A percentile compares a stretch with the other conserved stretches of the same genome.
phyloP scores from a whole-genome alignment of 1,140 invertebrate species.

The Apis laboriosa region DNA sequence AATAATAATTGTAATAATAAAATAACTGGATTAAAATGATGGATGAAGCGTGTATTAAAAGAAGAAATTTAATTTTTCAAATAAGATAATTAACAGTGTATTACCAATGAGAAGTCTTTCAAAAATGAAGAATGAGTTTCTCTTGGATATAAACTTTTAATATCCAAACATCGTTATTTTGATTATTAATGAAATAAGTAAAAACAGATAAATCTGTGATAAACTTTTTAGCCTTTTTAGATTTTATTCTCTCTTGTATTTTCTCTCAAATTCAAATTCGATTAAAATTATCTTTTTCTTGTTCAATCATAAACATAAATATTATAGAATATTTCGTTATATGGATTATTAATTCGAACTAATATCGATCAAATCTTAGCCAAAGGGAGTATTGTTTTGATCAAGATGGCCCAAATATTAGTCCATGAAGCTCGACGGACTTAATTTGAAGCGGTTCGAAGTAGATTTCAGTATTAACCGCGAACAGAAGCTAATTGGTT shows the following conservation, averaged over 20 bases:
- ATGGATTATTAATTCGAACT: background rate
- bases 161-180: background rate
- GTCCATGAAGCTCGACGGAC: conserved; percentile 19
- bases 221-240: background rate
- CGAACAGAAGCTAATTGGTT: conserved; percentile 41
- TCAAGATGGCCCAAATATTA: conserved; percentile 26
- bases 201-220: background rate
- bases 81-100: background rate
- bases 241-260: too few relatives aligned
- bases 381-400: background rate
- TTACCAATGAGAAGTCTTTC: background rate
- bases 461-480: conserved; percentile 43
- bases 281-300: background rate
- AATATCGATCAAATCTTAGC: background rate
- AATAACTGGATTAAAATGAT: background rate
- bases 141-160: background rate
- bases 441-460: conserved; percentile 36
- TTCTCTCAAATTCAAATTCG: background rate
- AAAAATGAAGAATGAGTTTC: background rate
- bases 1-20: too few relatives aligned
- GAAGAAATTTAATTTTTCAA: background rate
- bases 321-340: background rate
- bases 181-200: background rate
- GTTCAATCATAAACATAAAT: background rate
- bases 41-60: background rate